phyloP scores from a whole-genome alignment of 2,797 vertebrate genomes.

The Sparidentex hasta region DNA sequence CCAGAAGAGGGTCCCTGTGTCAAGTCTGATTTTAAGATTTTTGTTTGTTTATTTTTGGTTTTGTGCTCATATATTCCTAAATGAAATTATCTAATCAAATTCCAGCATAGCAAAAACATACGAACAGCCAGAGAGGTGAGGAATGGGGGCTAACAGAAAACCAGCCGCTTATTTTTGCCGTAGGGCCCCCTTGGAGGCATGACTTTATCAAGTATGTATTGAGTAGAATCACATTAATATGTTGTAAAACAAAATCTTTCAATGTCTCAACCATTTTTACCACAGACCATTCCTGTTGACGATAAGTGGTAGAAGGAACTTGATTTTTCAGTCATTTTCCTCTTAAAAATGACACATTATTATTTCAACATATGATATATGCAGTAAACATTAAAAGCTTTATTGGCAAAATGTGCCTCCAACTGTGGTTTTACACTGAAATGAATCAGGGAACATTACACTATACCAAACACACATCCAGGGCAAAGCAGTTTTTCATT shows the following conservation, averaged over 20 bases:
- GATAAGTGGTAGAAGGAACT: neutral
- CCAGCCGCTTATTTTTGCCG: neutral
- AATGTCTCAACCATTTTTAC: neutral
- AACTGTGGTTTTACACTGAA: slow-evolving; percentile 10
- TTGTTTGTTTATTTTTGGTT: neutral
- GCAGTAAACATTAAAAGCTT: neutral
- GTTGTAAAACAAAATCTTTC: neutral
- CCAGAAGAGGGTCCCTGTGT: neutral
- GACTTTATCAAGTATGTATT: neutral
- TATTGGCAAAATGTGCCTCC: neutral
- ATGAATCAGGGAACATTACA: neutral
- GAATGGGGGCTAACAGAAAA: neutral
- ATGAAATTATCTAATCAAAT: neutral
- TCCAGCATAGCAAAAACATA: neutral
- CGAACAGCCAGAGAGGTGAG: neutral
- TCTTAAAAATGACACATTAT: neutral
- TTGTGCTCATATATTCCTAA: neutral
- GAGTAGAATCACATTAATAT: neutral
- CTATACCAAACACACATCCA: neutral
- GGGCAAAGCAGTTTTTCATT: neutral
- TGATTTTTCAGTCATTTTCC: neutral
- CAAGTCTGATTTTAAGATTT: neutral
- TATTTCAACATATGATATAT: neutral
- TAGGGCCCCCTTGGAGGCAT: neutral
- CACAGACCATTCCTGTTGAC: neutral